A percentile compares a stretch with the other conserved stretches of the same genome.
Conservation (phyloP, 2,888 invertebrate genomes). For the Dinocampus coccinellae region DNA sequence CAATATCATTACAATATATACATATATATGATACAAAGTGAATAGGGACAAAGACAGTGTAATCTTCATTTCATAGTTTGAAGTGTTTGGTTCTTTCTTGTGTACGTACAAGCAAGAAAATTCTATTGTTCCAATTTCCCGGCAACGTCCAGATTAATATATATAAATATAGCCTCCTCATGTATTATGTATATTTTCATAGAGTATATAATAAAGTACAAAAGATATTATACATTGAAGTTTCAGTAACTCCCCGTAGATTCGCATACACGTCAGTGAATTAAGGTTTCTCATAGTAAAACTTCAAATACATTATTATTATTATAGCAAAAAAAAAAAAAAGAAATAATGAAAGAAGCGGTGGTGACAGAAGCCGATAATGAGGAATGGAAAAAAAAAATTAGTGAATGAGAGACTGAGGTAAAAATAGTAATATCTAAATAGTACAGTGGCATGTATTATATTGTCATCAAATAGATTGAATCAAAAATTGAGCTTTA, state of each 20-base stretch:
- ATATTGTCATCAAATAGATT: constrained; percentile 29
- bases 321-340: no score
- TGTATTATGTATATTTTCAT: background rate
- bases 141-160: constrained; percentile 14
- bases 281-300: background rate
- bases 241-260: no score
- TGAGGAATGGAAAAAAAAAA: no score
- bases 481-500: constrained; percentile 46
- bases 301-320: constrained; percentile 5
- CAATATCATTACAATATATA: no score
- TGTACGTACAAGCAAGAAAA: background rate
- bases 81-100: background rate
- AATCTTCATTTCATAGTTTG: background rate
- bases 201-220: background rate
- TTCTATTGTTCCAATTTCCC: constrained; percentile 35
- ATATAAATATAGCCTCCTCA: background rate
- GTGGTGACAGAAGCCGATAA: no score
- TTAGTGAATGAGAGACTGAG: background rate
- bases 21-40: no score
- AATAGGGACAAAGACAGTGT: no score
- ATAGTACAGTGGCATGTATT: background rate
- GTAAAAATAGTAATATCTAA: background rate
- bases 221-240: background rate
- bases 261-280: background rate
- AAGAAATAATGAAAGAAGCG: no score